Percentiles rank a stretch among this genome's conserved stretches.
Evolutionary conservation across 2,797 vertebrate genomes (phyloP).

Genomic region (Scolopax rusticola): DNA sequence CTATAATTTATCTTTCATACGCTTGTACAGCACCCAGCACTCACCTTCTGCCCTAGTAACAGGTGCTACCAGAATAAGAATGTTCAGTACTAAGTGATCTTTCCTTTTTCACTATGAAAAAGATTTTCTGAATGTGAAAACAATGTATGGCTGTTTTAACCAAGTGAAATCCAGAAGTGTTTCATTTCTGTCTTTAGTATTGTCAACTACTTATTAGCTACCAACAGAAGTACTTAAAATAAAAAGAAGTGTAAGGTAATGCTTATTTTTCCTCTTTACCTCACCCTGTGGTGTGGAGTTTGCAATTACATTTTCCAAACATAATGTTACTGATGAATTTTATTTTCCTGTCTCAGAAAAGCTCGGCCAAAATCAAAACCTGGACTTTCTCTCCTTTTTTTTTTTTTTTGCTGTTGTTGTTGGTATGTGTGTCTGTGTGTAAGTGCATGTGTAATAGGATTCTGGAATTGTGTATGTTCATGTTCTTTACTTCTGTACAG

Average conservation of each 20-base stretch:
- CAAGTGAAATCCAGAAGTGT: not conserved
- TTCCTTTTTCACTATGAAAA: not conserved
- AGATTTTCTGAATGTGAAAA: not conserved
- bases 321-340: not conserved
- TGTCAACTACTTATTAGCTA: not conserved
- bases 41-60: not conserved
- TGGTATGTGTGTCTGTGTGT: accelerated
- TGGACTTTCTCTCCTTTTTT: not conserved
- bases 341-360: not conserved
- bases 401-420: not conserved
- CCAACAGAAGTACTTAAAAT: not conserved
- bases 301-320: not conserved
- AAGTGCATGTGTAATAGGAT: accelerated
- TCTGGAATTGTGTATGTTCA: not conserved
- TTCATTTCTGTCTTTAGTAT: not conserved
- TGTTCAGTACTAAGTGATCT: not conserved
- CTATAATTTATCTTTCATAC: not conserved
- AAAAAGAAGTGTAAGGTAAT: not conserved
- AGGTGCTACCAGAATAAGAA: not conserved
- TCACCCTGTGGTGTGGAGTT: not conserved
- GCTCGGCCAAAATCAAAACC: not conserved
- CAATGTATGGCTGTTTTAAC: not conserved
- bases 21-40: not conserved
- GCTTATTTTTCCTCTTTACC: not conserved
- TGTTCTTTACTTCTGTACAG: not conserved